Base-by-base conservation (phyloP, 2,113 vertebrate genomes). In the Apus apus region DNA sequence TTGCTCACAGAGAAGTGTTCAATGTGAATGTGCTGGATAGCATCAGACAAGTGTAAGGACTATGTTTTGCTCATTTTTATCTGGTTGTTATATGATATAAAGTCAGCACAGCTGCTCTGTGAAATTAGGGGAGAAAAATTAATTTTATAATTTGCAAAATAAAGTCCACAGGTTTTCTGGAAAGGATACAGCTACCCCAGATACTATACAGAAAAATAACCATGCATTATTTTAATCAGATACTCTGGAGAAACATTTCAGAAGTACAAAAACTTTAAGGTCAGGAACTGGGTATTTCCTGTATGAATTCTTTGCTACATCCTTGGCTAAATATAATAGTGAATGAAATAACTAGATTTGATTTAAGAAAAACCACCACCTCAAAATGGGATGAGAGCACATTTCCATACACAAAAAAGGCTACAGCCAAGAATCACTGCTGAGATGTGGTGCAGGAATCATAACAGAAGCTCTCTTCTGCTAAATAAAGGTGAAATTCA, bases 101-200 rank as follows among this genome's bases (percentile, higher is more conserved):
- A 32, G 80, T 78, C 84, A 90, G 75, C 58, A 64, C 91, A 95
- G 86, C 71, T 96, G 84, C 38, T 93, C 53, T 51, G 30, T 77
- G 75, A 88, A 93, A 88, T 89, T 93, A 86, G 71, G 22, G 53
- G 78, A 90, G 32, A 96, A 73, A 93, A 66, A 77, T 92, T 79
- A 27, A 83, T 96, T 91, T 72, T 36, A 70, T 89, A 89, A 94
- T 74, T 85, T 83, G 19, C 34, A 84, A 93, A 97, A 92, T 81
- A 94, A 89, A 75, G 60, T 15, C 23, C 45, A 29, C 46, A 70
- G 46, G 6, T 79, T 66, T 61, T 90, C 87, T 93, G 16, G 68
- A 80, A 85, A 83, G 36, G 74, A 71, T 70, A 64, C 48, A 80
- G 57, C 72, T 89, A 94, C 8, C 12, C 1, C 25, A 27, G 27